phyloP scores from a whole-genome alignment of 1,140 invertebrate species.

The Achatina immaculata region DNA sequence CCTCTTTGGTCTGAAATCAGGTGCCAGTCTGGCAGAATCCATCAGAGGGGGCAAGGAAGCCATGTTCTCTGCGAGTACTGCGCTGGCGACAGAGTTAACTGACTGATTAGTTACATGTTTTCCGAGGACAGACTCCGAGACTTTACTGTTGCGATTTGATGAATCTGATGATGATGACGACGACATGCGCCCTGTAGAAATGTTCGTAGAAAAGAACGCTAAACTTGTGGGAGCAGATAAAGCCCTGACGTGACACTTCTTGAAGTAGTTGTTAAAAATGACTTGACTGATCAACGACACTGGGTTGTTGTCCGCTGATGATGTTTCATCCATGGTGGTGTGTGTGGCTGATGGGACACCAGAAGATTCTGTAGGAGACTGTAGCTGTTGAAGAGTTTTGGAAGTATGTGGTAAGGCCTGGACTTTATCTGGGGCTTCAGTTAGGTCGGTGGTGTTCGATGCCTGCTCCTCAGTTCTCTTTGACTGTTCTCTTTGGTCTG shows the following conservation, averaged over 20 bases:
- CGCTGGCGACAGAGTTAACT: background rate
- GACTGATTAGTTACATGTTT: too few species aligned
- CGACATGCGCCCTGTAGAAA: too few species aligned
- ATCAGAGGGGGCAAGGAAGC: constrained; percentile 31
- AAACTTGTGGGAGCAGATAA: too few species aligned
- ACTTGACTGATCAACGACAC: background rate
- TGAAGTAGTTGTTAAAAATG: too few species aligned
- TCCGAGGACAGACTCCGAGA: background rate
- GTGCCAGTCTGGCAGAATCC: constrained; percentile 39
- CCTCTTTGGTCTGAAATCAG: constrained; percentile 41
- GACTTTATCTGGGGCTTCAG: background rate
- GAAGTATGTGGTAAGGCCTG: background rate
- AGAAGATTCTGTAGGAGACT: background rate
- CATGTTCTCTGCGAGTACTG: constrained; percentile 38
- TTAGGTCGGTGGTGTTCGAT: background rate
- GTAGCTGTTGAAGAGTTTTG: background rate
- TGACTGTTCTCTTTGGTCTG: background rate
- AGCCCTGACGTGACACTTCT: too few species aligned
- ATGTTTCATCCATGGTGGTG: background rate
- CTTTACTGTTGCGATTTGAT: background rate
- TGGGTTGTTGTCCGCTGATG: background rate
- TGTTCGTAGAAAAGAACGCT: too few species aligned
- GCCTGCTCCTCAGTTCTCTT: background rate
- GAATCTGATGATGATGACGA: too few species aligned
- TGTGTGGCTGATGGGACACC: background rate